Evolutionary conservation across 2,888 invertebrate genomes (phyloP), one percentile per base, ranked within the genome.

Genomic region (Lagria hirta): DNA sequence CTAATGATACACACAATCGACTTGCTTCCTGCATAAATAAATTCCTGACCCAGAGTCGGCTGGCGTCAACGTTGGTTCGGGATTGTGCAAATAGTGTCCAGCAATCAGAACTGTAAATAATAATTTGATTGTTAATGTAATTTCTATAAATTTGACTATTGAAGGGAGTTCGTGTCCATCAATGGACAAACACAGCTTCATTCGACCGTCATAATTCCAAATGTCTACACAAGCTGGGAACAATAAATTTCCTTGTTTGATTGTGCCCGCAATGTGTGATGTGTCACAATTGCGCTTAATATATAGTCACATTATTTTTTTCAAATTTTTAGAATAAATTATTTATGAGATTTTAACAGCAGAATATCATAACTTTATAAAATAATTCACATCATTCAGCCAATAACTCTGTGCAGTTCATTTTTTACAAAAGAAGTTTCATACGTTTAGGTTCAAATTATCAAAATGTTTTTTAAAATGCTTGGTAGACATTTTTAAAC

Each of bases 41-140:
- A 46, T 44, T 46, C 49, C 49, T 41, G 44, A 37, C 33, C 38
- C 48, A 40, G 34, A 35, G 41, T 27, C 17, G 22, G 22, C 15
- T 11, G 11, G 12, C 41, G 32, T 34, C 30, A 33, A 21, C 41
- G 32, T 35, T 22, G 23, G 29, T 42, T 34, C 44, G 34, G 49
- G 43, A 33, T 42, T 54, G 49, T 23, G 47, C 51, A 55, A 57
- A 60, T 51, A 58, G 44, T 51, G 52, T 46, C 50, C 51, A 43
- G 61, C 66, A 70, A 70, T 69, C 69, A 69, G 62, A 65, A 68
- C 55, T 60, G 63, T 67, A 71, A 70, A 70, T 68, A 70, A 66
- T 68, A 68, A 67, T 70, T 65, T 68, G 69, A 71, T 69, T 70
- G 69, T 65, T 71, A 70, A 71, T 68, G 66, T 61, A 69, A 70